Base-by-base conservation (phyloP, 2,113 vertebrate species). In the Rhegmatorhina hoffmannsi region DNA sequence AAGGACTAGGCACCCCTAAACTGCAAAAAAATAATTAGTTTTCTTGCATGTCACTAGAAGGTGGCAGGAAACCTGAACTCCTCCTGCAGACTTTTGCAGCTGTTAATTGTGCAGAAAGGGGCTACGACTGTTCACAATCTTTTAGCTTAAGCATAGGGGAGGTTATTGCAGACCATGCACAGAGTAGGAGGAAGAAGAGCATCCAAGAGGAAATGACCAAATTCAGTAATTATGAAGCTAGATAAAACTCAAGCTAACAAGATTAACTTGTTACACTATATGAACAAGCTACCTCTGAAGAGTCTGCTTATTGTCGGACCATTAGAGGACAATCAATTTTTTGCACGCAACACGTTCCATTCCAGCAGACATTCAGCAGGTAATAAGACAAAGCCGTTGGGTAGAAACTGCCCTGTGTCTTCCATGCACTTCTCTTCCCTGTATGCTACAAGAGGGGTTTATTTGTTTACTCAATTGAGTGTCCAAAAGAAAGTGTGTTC, bases 251-350 rank as follows among this genome's bases (percentile, higher is more conserved):
- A 77, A 0, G 3, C 64, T 94, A 95, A 93, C 75, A 56, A 83
- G 68, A 85, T 94, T 91, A 94, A 87, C 64, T 66, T 92, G 72
- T 68, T 91, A 63, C 14, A 44, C 11, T 44, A 29, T 17, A 91
- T 31, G 66, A 95, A 91, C 40, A 94, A 79, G 28, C 53, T 91
- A 60, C 49, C 5, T 21, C 40, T 49, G 78, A 69, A 56, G 70
- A 88, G 55, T 70, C 91, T 95, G 92, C 75, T 95, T 87, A 90
- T 80, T 55, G 55, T 90, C 86, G 74, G 68, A 11, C 38, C 34
- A 64, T 36, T 64, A 83, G 47, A 92, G 43, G 23, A 86, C 47
- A 69, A 46, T 19, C 24, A 40, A 3, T 58, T 53, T 50, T 85
- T 50, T 70, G 87, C 79, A 86, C 0, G 20, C 40, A 92, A 52